Base-by-base conservation (phyloP, 1,140 invertebrate species). In the Conus betulinus region DNA sequence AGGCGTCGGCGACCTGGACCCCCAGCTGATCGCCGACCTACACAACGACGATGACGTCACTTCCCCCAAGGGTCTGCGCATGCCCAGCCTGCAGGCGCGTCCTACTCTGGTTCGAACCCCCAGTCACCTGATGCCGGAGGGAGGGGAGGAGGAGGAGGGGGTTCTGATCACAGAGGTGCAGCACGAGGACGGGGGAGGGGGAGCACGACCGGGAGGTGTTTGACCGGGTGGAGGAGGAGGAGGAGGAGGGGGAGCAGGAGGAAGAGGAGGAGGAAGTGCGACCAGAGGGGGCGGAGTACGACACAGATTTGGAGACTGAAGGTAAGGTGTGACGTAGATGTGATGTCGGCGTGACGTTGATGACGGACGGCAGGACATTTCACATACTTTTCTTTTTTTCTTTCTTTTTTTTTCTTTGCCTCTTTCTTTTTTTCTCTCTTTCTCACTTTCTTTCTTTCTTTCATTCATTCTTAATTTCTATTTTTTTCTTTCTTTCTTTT, bases 121-220 rank as follows among this genome's bases (percentile, higher is more conserved):
- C 17, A 88, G 88, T 27, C 55, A 87, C 57, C 27, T 88, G 82
- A 76, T 78, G 51, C 15, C 81, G 2, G 71, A 88, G 27, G 84
- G 53, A 27, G n/a, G 25, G 1, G 79, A 87, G 15, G 71, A 87
- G 17, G 84, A 89, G 67, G 98, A 97, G n/a, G 89, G 89, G 13
- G 88, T 92, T 51, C 89, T 91, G n/a, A 91, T 92, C 25, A 91
- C 90, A 17, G 90, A 92, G 74, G 53, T 91, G 17, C 89, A 89
- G 27, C 89, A 90, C 25, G 81, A 88, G 51, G 83, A 74, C 10
- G 74, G 85, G 85, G 10, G 87, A n/a, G 51, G 86, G 88, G 17
- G 87, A 88, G 60, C 87, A 89, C 3, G 76, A 87, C 13, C 63
- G 76, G 55, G 86, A 57, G 23, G 85, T 88, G 27, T 74, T 79